These are phyloP conservation scores for Cyrtorhinus lividipennis DNA, from an alignment of 1,140 invertebrate genomes.

Conservation along the genomic window DNA sequence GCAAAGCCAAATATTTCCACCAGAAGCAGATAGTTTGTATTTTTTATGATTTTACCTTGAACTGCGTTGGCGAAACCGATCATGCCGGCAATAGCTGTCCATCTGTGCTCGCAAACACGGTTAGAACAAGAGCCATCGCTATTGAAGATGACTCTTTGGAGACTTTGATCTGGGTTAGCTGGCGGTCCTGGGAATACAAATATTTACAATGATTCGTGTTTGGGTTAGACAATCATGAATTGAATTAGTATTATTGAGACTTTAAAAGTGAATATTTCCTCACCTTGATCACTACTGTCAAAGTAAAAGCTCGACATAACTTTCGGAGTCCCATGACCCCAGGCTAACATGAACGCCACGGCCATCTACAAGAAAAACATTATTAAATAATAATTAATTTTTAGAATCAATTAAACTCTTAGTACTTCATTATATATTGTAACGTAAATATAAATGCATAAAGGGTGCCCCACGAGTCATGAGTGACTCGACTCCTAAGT, in stretches of 20 bases:
- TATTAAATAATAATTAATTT: not conserved
- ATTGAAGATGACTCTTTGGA: conserved; percentile 46
- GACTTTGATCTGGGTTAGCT: conserved; percentile 42
- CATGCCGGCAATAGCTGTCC: conserved; percentile 71
- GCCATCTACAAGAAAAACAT: conserved; percentile 42
- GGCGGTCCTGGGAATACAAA: conserved; percentile 38
- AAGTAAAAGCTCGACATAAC: conserved; percentile 64
- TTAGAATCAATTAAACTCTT: too few species aligned
- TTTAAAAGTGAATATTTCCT: not conserved
- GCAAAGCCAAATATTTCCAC: too few species aligned
- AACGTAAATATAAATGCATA: too few species aligned
- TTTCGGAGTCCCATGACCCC: conserved; percentile 52
- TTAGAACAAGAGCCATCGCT: conserved; percentile 49
- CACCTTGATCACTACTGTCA: conserved; percentile 32
- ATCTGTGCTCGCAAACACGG: conserved; percentile 83
- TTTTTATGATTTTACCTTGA: conserved; percentile 27
- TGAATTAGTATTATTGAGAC: not conserved
- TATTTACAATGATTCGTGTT: too few species aligned
- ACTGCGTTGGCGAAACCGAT: conserved; percentile 55
- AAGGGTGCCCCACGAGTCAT: too few species aligned
- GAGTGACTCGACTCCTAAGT: too few species aligned
- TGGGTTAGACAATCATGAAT: too few species aligned
- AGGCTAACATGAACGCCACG: conserved; percentile 60
- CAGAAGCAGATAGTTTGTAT: too few species aligned
- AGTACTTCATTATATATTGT: too few species aligned